A percentile compares a stretch with the other conserved stretches of the same genome.
Evolutionary conservation across 2,888 invertebrate genomes (phyloP).

Genomic region (Pachliopta kotzebuea): DNA sequence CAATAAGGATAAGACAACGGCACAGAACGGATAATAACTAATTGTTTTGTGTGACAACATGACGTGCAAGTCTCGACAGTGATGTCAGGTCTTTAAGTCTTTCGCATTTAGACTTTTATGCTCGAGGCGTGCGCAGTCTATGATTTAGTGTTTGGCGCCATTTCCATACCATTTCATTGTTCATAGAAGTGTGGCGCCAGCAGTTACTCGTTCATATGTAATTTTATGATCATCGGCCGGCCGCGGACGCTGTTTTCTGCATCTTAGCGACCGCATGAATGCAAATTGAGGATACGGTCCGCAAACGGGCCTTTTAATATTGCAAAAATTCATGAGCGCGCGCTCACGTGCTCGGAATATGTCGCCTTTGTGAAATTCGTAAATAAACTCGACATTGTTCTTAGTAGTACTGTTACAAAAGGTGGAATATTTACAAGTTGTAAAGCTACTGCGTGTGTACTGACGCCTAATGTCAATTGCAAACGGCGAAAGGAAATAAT

Average conservation of each 20-base stretch:
- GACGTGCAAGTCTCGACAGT: slow-evolving; percentile 23
- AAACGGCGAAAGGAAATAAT: background rate
- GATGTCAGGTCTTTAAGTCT: slow-evolving; percentile 46
- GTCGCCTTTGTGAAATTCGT: slow-evolving; percentile 39
- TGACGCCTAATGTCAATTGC: background rate
- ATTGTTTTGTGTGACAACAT: slow-evolving; percentile 3
- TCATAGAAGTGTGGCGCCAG: slow-evolving; percentile 75
- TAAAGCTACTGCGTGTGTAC: slow-evolving; percentile 29
- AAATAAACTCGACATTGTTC: slow-evolving; percentile 38
- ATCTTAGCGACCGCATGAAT: slow-evolving; percentile 53
- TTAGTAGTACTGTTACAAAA: slow-evolving; percentile 37
- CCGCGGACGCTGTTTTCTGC: slow-evolving; percentile 61
- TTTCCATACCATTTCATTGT: slow-evolving; percentile 72
- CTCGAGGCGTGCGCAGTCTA: slow-evolving; percentile 57
- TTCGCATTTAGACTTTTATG: slow-evolving; percentile 48
- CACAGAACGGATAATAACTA: slow-evolving; percentile 8
- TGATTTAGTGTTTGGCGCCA: slow-evolving; percentile 69
- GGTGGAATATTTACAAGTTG: slow-evolving; percentile 51
- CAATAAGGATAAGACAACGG: slow-evolving; percentile 5
- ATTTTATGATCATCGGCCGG: slow-evolving; percentile 68
- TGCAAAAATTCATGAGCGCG: slow-evolving; percentile 60
- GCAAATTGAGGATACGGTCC: slow-evolving; percentile 51
- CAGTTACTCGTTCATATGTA: slow-evolving; percentile 63
- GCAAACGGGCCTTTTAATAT: slow-evolving; percentile 50
- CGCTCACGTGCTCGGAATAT: slow-evolving; percentile 54